A percentile compares a stretch with the other conserved stretches of the same genome.
These are phyloP conservation scores for Pterostichus madidus DNA, from an alignment of 2,888 invertebrate species.

Conservation along the genomic window DNA sequence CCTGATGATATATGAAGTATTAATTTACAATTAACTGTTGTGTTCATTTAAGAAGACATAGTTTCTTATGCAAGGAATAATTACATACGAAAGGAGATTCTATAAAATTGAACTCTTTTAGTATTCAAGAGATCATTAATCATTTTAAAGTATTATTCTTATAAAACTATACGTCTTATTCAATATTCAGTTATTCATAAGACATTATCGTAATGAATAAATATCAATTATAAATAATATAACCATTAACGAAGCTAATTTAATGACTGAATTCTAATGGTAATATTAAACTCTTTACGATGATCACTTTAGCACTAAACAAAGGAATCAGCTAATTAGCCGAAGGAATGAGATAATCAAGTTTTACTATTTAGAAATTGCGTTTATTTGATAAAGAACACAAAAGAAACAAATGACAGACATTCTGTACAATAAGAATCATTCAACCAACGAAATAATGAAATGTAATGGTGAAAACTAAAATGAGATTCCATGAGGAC, in stretches of 20 bases:
- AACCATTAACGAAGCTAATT: not conserved
- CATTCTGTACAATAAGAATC: not conserved
- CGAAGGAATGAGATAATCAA: no score
- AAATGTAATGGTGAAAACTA: constrained; percentile 31
- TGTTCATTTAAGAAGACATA: constrained; percentile 5
- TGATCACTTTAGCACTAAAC: no score
- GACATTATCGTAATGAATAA: constrained; percentile 31
- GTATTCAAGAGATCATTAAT: constrained; percentile 48
- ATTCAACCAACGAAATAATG: constrained; percentile 16
- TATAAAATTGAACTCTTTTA: constrained; percentile 28
- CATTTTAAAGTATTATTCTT: constrained; percentile 20
- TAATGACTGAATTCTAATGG: constrained; percentile 2
- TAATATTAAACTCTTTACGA: no score
- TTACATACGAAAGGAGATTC: not conserved
- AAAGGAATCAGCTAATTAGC: no score
- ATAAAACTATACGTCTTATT: constrained; percentile 10
- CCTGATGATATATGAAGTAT: constrained; percentile 30
- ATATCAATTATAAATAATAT: constrained; percentile 20
- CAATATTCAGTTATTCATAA: constrained; percentile 53
- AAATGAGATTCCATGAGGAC: constrained; percentile 12
- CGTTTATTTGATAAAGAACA: constrained; percentile 15
- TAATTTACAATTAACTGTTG: constrained; percentile 43
- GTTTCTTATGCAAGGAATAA: constrained; percentile 24
- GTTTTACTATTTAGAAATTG: constrained; percentile 1
- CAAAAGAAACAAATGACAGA: not conserved